Conservation (phyloP, 2,797 vertebrate genomes). For the Malacoctenus gilli region DNA sequence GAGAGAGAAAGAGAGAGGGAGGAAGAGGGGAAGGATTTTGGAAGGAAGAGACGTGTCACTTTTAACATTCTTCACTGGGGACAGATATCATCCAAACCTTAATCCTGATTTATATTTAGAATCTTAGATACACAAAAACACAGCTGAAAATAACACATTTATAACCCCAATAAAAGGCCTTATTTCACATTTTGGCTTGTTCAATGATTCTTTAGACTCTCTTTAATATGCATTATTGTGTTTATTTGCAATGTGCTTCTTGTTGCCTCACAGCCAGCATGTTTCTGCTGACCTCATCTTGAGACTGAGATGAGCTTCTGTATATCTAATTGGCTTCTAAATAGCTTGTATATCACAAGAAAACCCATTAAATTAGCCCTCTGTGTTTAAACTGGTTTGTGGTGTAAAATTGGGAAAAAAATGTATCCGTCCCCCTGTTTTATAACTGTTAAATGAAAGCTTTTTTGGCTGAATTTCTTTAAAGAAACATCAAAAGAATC, state of each 20-base stretch:
- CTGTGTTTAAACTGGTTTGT: no score
- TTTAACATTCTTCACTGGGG: constrained; percentile 56
- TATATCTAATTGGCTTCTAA: background rate
- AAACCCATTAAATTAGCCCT: no score
- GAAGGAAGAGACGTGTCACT: constrained; percentile 58
- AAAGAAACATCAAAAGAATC: background rate
- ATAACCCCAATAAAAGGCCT: background rate
- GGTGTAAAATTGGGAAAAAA: no score
- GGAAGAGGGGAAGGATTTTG: constrained; percentile 47
- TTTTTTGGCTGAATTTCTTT: background rate
- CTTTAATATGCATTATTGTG: no score
- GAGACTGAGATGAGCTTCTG: no score
- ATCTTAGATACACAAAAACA: constrained; percentile 23
- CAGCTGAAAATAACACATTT: background rate
- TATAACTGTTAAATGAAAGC: constrained; percentile 1
- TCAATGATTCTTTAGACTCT: background rate
- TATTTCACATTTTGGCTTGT: background rate
- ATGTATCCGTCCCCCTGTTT: no score
- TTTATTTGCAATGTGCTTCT: no score
- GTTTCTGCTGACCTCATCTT: background rate
- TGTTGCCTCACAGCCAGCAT: no score
- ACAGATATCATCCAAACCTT: constrained; percentile 49
- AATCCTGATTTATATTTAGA: constrained; percentile 63
- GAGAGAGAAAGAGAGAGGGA: constrained; percentile 30
- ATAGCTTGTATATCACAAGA: background rate